Evolutionary conservation across 2,797 vertebrate genomes (phyloP), one percentile per base, ranked within the genome.

Genomic region (Urophycis tenuis): DNA sequence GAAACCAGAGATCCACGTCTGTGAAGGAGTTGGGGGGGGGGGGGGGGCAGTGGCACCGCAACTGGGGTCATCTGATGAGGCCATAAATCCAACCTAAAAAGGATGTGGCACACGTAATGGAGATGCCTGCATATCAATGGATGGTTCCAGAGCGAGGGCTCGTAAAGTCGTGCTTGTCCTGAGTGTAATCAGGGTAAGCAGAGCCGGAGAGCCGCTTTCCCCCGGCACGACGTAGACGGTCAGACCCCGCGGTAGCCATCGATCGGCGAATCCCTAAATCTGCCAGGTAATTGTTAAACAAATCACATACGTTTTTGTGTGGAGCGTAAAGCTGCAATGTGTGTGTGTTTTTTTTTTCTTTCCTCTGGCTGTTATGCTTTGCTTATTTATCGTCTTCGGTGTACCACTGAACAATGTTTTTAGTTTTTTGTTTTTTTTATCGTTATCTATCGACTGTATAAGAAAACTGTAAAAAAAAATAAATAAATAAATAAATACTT

Each of bases 101-200:
- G 90, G 90, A 93, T 88, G 89, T 90, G 88, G 89, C 86, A 88
- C 84, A 87, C 89, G 88, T 89, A 92, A 90, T 83, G 78, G 89
- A 92, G 91, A 93, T 87, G 87, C 88, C 83, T 77, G 89, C 91
- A 89, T 91, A 91, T 93, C 91, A 92, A 91, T 92, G 90, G 89
- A 84, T 90, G 89, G 87, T 89, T 92, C 89, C 85, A 87, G 84
- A 83, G 83, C 83, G 82, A 72, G 79, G 73, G 78, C 86, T 89
- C 87, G 82, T 92, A 90, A 93, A 93, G 79, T 90, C 88, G 89
- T n/a, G n/a, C n/a, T n/a, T n/a, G n/a, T n/a, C n/a, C n/a, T n/a
- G 86, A 86, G 76, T 83, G 85, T 86, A 86, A 87, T 82, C 87
- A 79, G 82, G 89, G 89, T 88, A 90, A 92, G 89, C 79, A 88